Percentiles rank a stretch among this genome's conserved stretches.
These are phyloP conservation scores for Altica lythri DNA, from an alignment of 2,888 invertebrate genomes.

Conservation along the genomic window DNA sequence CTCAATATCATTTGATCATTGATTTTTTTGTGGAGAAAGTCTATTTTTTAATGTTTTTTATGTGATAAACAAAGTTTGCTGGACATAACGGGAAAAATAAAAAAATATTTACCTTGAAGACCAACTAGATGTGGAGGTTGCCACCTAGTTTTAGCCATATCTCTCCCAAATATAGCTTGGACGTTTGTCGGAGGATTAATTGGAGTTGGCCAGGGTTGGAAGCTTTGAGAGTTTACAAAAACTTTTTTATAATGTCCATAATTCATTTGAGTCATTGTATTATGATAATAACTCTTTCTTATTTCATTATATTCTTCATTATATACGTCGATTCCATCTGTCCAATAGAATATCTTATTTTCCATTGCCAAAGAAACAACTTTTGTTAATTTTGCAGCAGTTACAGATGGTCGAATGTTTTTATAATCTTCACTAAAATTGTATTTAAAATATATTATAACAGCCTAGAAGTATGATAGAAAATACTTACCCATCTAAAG, in stretches of 20 bases:
- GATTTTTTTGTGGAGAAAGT: no score
- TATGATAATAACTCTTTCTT: slow-evolving; percentile 80
- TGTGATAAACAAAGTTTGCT: no score
- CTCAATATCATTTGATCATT: no score
- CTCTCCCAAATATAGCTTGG: slow-evolving; percentile 79
- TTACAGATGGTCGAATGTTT: slow-evolving; percentile 75
- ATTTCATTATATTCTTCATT: slow-evolving; percentile 78
- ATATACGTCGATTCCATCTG: slow-evolving; percentile 75
- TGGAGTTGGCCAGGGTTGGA: slow-evolving; percentile 80
- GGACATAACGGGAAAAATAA: no score
- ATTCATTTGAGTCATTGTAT: slow-evolving; percentile 66
- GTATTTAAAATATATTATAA: no score
- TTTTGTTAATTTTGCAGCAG: slow-evolving; percentile 73
- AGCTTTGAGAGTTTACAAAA: slow-evolving; percentile 66
- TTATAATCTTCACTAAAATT: slow-evolving; percentile 67
- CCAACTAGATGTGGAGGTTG: slow-evolving; percentile 75
- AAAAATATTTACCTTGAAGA: slow-evolving; percentile 72
- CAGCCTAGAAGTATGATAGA: neutral
- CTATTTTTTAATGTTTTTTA: no score
- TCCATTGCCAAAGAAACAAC: slow-evolving; percentile 78
- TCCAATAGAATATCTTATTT: slow-evolving; percentile 84
- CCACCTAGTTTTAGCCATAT: slow-evolving; percentile 81
- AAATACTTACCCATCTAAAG: slow-evolving; percentile 75
- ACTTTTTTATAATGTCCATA: slow-evolving; percentile 53
- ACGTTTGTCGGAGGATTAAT: slow-evolving; percentile 78